phyloP scores from a whole-genome alignment of 2,797 vertebrate species.

The Hippocampus kuda region DNA sequence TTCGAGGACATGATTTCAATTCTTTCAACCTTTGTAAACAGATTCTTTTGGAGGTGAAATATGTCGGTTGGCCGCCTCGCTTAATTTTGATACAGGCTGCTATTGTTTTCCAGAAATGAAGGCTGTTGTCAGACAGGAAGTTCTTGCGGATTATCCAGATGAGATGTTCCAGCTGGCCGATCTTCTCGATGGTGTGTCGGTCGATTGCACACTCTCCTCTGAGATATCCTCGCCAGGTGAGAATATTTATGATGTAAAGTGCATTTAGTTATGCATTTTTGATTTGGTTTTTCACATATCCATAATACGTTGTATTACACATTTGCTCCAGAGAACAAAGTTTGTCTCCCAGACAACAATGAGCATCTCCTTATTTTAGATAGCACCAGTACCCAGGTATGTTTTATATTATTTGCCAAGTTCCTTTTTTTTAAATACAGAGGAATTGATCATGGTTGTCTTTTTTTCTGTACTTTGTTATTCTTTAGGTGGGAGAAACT shows the following conservation, averaged over 20 bases:
- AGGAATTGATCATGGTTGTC: background rate
- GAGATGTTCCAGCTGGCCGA: slow-evolving; percentile 68
- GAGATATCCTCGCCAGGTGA: slow-evolving; percentile 62
- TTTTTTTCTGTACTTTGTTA: slow-evolving; percentile 1
- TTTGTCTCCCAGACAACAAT: slow-evolving; percentile 7
- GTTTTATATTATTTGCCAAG: slow-evolving; percentile 7
- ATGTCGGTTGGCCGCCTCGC: background rate
- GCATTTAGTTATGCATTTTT: background rate
- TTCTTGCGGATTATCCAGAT: slow-evolving; percentile 64
- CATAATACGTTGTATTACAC: background rate
- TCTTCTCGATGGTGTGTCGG: slow-evolving; percentile 64
- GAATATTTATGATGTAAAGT: slow-evolving; percentile 7
- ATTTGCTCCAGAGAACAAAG: slow-evolving; percentile 32
- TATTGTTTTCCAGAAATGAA: slow-evolving; percentile 56
- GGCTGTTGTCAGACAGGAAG: slow-evolving; percentile 55
- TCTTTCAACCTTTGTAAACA: background rate
- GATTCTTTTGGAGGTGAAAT: background rate
- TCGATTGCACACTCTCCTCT: slow-evolving; percentile 59
- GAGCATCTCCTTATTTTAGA: slow-evolving; percentile 36
- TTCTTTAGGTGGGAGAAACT: slow-evolving; percentile 44
- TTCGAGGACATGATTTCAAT: background rate
- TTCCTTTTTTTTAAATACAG: background rate
- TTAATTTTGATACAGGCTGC: background rate
- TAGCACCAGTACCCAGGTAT: slow-evolving; percentile 65
- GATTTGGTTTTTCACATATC: background rate